These are phyloP conservation scores for Spinibarbus caldwelli DNA, from an alignment of 2,797 vertebrate species.

Conservation along the genomic window DNA sequence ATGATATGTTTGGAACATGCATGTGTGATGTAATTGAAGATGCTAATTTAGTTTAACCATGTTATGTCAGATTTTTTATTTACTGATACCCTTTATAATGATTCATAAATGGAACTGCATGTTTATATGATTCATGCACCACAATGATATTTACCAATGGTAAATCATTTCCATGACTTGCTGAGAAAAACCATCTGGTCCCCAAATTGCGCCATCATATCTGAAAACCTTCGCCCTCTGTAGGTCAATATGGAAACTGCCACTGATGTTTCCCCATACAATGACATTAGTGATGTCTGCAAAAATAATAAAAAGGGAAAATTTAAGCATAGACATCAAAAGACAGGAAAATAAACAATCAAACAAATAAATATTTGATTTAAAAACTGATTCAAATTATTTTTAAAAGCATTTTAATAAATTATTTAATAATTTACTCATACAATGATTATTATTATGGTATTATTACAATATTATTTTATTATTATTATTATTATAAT, in stretches of 20 bases:
- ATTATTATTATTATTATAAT: too few species aligned
- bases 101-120: background rate
- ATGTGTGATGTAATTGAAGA: background rate
- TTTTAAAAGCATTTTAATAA: background rate
- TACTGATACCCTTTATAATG: background rate
- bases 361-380: background rate
- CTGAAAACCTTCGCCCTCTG: conserved; percentile 83
- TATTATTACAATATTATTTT: too few species aligned
- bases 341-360: background rate
- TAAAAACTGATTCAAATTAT: background rate
- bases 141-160: conserved; percentile 77
- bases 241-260: conserved; percentile 84
- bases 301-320: background rate
- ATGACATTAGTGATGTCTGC: conserved; percentile 87
- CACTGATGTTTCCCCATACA: conserved; percentile 91
- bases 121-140: background rate
- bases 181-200: conserved; percentile 80
- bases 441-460: background rate
- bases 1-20: background rate
- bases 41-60: background rate
- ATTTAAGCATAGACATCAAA: background rate
- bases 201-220: conserved; percentile 81
- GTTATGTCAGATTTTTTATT: background rate
- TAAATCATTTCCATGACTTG: conserved; percentile 77
- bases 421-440: background rate